Base-by-base conservation (phyloP, 2,113 vertebrate species). In the Promerops cafer region DNA sequence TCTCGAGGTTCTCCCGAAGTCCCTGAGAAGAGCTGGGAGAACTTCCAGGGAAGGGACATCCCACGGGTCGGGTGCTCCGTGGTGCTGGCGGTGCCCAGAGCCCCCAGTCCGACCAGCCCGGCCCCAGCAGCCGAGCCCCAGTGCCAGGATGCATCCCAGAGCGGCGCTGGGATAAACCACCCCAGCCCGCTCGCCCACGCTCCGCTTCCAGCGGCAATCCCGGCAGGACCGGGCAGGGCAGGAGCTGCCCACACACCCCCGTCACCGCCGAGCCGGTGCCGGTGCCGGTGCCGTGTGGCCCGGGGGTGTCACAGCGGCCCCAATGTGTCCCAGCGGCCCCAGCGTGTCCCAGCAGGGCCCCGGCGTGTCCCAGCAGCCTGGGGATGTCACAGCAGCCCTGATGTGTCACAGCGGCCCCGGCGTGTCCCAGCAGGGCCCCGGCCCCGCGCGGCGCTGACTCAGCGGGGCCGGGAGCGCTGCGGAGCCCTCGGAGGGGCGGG, bases 11-110 rank as follows among this genome's bases (percentile, higher is more conserved):
- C 4, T 44, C 44, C 53, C 6, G 5, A 56, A n/a, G 12, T 37
- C n/a, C 57, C 33, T 2, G 9, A 19, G 53, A 4, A 61, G 45
- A 60, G 4, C 9, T 1, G 54, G 64, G 33, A 63, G 10, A 54
- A 7, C 4, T 9, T 8, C 60, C 28, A 66, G 28, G n/a, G 39
- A 24, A 20, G 28, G 24, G 9, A 4, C 17, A 35, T 2, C 23
- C 16, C n/a, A 2, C 0, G 28, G 13, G 6, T 26, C 40, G 16
- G 26, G n/a, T n/a, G n/a, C n/a, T n/a, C n/a, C n/a, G n/a, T n/a
- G 28, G 20, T 1, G 49, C 68, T 45, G 5, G 1, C 2, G 26
- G 4, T 33, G 27, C 30, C 59, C 91, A 54, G 59, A 12, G 7
- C 57, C 40, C 70, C 82, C 83, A 40, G 60, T 40, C 8, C 2